Evolutionary conservation across 2,113 vertebrate species (phyloP), one percentile per base, ranked within the genome.

Genomic region (Myodes glareolus): DNA sequence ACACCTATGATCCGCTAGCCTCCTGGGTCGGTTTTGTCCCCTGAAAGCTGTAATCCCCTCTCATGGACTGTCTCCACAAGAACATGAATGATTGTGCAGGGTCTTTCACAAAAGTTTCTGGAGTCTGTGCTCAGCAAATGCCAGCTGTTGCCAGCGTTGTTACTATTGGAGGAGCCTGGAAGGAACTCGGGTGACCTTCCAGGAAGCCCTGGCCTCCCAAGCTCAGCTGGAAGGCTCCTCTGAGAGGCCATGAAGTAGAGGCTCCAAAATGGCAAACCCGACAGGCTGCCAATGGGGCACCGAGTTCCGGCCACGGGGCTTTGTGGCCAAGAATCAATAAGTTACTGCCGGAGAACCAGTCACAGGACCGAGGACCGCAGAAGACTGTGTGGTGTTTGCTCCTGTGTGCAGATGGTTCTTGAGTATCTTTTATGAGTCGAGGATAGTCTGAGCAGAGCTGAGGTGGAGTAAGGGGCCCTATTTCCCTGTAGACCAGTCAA

Each of bases 101-200:
- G 19, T 6, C 29, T 61, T 0, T 10, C 17, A 31, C 6, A 3
- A 45, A 45, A 29, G n/a, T 52, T 77, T 68, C 76, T 33, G 14
- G 42, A 14, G 33, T 17, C 39, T 17, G 2, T 23, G 50, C 27
- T 90, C 12, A 70, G 78, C 78, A 63, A 42, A 36, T 19, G 78
- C 6, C 23, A 52, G 65, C 2, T 33, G 33, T 39, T 9, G 21
- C 17, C 55, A 50, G 36, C 0, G 2, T 9, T 73, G 16, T 0
- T 39, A 58, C 31, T 39, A 7, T 25, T 12, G 10, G 81, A 21
- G n/a, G 68, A 25, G 29, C 16, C 68, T 45, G 68, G 23, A 31
- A 70, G 80, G 47, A 36, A 55, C 25, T 7, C 31, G 4, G 27
- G 29, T 36, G 45, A 23, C 52, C 25, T 65, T 76, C n/a, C n/a